phyloP scores from a whole-genome alignment of 2,888 invertebrate species.

The Liopterus haemorrhoidalis region DNA sequence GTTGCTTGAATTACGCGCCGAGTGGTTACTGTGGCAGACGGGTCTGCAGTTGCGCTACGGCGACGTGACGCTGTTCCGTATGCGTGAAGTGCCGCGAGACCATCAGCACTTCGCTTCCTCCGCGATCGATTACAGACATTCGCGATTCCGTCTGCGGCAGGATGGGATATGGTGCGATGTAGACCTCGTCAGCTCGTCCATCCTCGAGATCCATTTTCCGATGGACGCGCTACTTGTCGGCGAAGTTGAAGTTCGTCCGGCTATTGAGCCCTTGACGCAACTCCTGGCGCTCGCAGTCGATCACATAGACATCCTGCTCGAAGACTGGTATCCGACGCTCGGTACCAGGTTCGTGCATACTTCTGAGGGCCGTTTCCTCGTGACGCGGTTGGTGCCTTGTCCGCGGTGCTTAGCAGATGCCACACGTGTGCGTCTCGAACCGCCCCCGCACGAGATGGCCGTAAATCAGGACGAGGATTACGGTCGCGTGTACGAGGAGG shows the following conservation, averaged over 20 bases:
- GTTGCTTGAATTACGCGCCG: slow-evolving; percentile 65
- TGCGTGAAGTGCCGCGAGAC: slow-evolving; percentile 78
- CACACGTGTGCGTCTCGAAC: slow-evolving; percentile 20
- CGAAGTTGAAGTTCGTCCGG: slow-evolving; percentile 65
- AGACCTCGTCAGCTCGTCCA: slow-evolving; percentile 71
- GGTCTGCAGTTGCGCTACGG: slow-evolving; percentile 84
- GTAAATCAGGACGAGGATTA: slow-evolving; percentile 7
- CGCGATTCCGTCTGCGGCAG: slow-evolving; percentile 66
- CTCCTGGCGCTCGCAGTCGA: slow-evolving; percentile 84
- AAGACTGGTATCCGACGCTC: slow-evolving; percentile 97
- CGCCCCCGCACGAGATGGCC: slow-evolving; percentile 29
- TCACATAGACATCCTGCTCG: slow-evolving; percentile 90
- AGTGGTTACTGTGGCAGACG: slow-evolving; percentile 92
- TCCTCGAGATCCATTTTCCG: slow-evolving; percentile 81
- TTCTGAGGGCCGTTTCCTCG: slow-evolving; percentile 89
- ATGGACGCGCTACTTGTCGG: slow-evolving; percentile 58
- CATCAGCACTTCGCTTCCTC: slow-evolving; percentile 49
- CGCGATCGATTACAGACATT: slow-evolving; percentile 48
- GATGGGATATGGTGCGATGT: slow-evolving; percentile 84
- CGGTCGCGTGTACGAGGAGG: slow-evolving; percentile 13
- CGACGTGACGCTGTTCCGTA: slow-evolving; percentile 70
- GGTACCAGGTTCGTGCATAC: slow-evolving; percentile 97
- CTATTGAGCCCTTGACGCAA: slow-evolving; percentile 72
- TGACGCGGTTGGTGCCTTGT: slow-evolving; percentile 90
- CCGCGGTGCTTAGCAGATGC: slow-evolving; percentile 70